Base-by-base conservation (phyloP, 2,113 vertebrate species). In the Microcebus lehilahytsara region DNA sequence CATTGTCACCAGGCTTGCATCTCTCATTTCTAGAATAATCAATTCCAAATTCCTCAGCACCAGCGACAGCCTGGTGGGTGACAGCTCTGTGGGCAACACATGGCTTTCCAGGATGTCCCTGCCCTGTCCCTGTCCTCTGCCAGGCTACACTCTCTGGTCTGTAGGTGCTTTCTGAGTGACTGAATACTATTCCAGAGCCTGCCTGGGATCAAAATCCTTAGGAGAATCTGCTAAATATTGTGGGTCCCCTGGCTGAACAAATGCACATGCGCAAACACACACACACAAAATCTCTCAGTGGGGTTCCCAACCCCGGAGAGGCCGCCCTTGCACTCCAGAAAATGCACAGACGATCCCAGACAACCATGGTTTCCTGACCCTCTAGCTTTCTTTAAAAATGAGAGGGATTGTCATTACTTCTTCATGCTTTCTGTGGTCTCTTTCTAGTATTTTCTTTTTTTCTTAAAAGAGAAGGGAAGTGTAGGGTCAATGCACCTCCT, bases 1-100 rank as follows among this genome's bases (percentile, higher is more conserved):
- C 9, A 9, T 2, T 1, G 23, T 12, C 17, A 25, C 0, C 0
- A 23, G 9, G 14, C 9, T 85, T 37, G 53, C 0, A 13, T 16
- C 32, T 53, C 27, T 75, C 9, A 11, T 64, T 81, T 81, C 23
- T 62, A 83, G 27, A 9, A 40, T 51, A 27, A 56, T 69, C 40
- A 42, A 25, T 9, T 84, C 27, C 81, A 84, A 56, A 25, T 30
- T 69, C 40, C 69, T 46, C 20, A 19, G 46, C 5, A 11, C 40
- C 32, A 51, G 37, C 1, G 9, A 46, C 10, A 66, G n/a, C 14
- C 40, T 22, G 5, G 19, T 13, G 27, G 67, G 20, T 2, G 16
- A 53, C 14, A 51, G 49, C 13, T 46, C 25, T 9, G 19, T 10
- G 34, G 72, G 20, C 1, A 16, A 56, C 6, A n/a, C 62, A 64